phyloP scores from a whole-genome alignment of 2,113 vertebrate genomes.

The Sinosuthora webbiana region DNA sequence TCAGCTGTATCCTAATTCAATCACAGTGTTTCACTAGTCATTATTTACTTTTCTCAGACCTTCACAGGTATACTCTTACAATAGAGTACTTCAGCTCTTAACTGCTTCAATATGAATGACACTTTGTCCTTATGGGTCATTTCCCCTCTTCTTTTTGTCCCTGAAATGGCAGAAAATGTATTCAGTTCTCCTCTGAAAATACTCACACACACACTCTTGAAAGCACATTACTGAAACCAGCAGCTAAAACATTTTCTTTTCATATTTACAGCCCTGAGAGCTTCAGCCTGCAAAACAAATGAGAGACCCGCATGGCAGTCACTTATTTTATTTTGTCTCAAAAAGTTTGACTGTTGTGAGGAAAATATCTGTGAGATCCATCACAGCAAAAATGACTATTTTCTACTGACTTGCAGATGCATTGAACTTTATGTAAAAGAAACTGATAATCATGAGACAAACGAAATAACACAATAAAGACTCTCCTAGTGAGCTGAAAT shows the following conservation, averaged over 20 bases:
- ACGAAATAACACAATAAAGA: background rate
- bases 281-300: background rate
- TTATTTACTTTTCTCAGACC: background rate
- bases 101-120: background rate
- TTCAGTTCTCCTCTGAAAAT: background rate
- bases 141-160: background rate
- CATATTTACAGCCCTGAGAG: background rate
- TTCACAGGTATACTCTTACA: background rate
- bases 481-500: background rate
- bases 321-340: background rate
- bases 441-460: background rate
- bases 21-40: background rate
- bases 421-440: background rate
- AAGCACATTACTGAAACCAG: background rate
- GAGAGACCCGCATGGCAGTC: background rate
- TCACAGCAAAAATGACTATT: background rate
- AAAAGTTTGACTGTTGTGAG: rapidly evolving
- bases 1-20: background rate
- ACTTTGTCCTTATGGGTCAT: background rate
- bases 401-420: background rate
- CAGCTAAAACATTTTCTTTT: background rate
- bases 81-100: background rate
- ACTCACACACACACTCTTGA: background rate
- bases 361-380: background rate
- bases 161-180: background rate